These are phyloP conservation scores for Alviniconcha strummeri DNA, from an alignment of 2,888 invertebrate species.

Conservation along the genomic window DNA sequence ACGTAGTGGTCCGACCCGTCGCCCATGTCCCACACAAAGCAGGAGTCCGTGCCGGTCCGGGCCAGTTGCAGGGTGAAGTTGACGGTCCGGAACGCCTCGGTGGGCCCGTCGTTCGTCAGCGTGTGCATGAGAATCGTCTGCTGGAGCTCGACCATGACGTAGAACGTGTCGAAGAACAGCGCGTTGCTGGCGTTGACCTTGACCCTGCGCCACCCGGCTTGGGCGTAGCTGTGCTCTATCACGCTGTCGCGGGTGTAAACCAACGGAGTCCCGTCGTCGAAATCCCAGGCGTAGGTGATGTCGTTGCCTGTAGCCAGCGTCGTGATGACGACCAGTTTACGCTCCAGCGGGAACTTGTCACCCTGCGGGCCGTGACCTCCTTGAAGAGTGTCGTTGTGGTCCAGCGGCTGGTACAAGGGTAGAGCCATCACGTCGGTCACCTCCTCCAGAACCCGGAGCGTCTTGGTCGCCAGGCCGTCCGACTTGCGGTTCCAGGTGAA, in stretches of 20 bases:
- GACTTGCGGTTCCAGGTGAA: constrained; percentile 48
- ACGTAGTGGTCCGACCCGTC: constrained; percentile 40
- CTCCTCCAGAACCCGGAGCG: constrained; percentile 48
- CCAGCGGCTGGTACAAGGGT: constrained; percentile 47
- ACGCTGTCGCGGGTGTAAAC: constrained; percentile 16
- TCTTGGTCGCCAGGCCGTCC: not conserved
- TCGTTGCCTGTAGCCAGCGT: constrained; percentile 48
- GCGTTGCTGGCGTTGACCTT: constrained; percentile 50
- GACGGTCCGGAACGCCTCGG: constrained; percentile 47
- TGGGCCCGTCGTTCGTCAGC: constrained; percentile 52
- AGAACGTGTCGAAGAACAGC: constrained; percentile 40
- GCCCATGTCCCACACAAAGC: constrained; percentile 54
- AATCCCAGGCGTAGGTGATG: constrained; percentile 46
- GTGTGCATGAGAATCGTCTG: constrained; percentile 50
- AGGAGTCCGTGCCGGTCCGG: constrained; percentile 49
- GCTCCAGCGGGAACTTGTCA: constrained; percentile 50
- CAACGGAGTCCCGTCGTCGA: constrained; percentile 44
- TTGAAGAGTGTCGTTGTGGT: constrained; percentile 41
- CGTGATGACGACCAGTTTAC: constrained; percentile 45
- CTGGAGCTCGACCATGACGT: constrained; percentile 37
- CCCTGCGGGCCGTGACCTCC: constrained; percentile 48
- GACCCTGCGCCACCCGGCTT: constrained; percentile 42
- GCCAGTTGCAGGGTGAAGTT: constrained; percentile 47
- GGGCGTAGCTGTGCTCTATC: constrained; percentile 14
- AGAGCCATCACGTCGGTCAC: constrained; percentile 45